Evolutionary conservation across 1,140 invertebrate species (phyloP).

Genomic region (Mizuhopecten yessoensis): DNA sequence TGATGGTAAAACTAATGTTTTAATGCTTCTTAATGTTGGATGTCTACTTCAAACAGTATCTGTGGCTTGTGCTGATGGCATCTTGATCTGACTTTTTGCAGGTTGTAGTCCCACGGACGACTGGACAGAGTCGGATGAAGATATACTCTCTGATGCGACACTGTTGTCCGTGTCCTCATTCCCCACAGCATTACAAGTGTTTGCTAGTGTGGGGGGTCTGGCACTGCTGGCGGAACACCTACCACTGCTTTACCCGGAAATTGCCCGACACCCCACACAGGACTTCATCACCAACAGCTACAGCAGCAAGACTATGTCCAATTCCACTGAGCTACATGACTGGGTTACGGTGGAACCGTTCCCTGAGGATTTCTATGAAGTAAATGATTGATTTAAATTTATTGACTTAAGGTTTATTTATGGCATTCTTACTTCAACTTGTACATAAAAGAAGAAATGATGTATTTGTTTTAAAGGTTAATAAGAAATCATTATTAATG

Average conservation of each 20-base stretch:
- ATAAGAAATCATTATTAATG: too few relatives aligned
- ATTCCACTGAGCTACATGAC: slow-evolving; percentile 84
- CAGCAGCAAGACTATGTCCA: slow-evolving; percentile 51
- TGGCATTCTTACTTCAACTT: background rate
- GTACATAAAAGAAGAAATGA: too few relatives aligned
- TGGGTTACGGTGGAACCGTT: slow-evolving; percentile 91
- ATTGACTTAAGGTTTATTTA: background rate
- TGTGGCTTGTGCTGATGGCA: background rate
- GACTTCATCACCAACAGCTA: slow-evolving; percentile 35
- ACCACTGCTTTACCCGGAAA: slow-evolving; percentile 93
- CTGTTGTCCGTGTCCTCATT: slow-evolving; percentile 80
- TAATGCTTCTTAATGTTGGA: background rate
- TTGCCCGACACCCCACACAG: slow-evolving; percentile 79
- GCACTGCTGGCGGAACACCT: slow-evolving; percentile 93
- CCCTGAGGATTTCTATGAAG: slow-evolving; percentile 89
- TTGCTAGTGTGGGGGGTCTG: slow-evolving; percentile 93
- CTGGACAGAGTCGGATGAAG: slow-evolving; percentile 66
- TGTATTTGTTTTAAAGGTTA: too few relatives aligned
- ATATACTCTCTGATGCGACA: slow-evolving; percentile 70
- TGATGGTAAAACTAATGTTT: too few relatives aligned
- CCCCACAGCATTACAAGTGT: slow-evolving; percentile 90
- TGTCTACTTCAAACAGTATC: background rate
- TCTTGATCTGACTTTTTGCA: background rate
- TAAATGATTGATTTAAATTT: slow-evolving; percentile 63
- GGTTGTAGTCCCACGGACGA: slow-evolving; percentile 56